Percentiles rank a stretch among this genome's conserved stretches.
phyloP scores from a whole-genome alignment of 2,888 invertebrate species.

The Elysia crispata region DNA sequence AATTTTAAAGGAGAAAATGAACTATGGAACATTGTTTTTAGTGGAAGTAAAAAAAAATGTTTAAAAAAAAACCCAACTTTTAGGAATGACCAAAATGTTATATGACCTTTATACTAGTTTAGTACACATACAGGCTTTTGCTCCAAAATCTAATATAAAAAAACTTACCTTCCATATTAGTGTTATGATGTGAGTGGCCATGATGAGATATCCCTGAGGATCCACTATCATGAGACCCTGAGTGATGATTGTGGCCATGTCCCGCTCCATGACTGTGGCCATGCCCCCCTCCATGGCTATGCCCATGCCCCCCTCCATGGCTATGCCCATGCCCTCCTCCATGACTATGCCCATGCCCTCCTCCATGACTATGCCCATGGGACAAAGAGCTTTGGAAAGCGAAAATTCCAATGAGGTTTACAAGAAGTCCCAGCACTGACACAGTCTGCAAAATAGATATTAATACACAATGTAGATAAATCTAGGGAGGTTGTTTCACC shows the following conservation, averaged over 20 bases:
- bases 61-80: too few relatives aligned
- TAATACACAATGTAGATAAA: not conserved
- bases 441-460: constrained; percentile 77
- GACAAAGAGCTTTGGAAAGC: constrained; percentile 77
- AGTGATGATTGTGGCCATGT: constrained; percentile 65
- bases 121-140: too few relatives aligned
- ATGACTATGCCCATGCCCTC: constrained; percentile 74
- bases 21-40: too few relatives aligned
- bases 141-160: too few relatives aligned
- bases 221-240: constrained; percentile 59
- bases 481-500: too few relatives aligned
- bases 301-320: constrained; percentile 55
- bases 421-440: constrained; percentile 80
- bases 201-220: constrained; percentile 30
- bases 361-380: constrained; percentile 74
- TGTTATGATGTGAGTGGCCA: constrained; percentile 74
- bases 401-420: constrained; percentile 81
- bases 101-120: too few relatives aligned
- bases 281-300: constrained; percentile 54
- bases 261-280: constrained; percentile 55
- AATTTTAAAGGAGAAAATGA: too few relatives aligned
- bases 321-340: constrained; percentile 66
- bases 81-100: too few relatives aligned
- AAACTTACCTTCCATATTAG: constrained; percentile 80
- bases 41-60: too few relatives aligned